Evolutionary conservation across 2,797 vertebrate species (phyloP), one percentile per base, ranked within the genome.

Genomic region (Lacerta agilis): DNA sequence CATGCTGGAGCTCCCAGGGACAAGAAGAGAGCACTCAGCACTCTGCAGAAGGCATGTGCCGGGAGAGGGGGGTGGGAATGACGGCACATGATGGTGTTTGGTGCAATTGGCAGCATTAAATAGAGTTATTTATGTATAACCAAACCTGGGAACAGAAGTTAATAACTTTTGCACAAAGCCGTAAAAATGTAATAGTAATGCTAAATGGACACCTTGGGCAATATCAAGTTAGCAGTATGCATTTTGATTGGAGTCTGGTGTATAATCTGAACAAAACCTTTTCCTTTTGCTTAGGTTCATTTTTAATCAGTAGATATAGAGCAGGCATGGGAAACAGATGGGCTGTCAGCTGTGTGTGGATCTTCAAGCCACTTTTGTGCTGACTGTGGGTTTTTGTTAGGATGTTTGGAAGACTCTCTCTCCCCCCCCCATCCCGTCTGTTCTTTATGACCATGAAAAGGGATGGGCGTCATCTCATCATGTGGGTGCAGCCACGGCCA

Each of bases 71-170:
- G 72, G 72, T n/a, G 33, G 5, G 49, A 13, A 49, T 49, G 49
- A 49, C 11, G 49, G 23, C 64, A 25, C 10, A 61, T 3, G 85
- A 86, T 91, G 64, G 90, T 92, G 82, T 81, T 88, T 92, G 85
- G 76, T 87, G 91, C 88, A 92, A 61, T 90, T 93, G 91, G 90
- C 90, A 93, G 91, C 83, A 86, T 88, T 93, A 83, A 91, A 87
- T 88, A 78, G 93, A 86, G 83, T 89, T 86, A 90, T 93, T 92
- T 85, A 79, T 81, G 84, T 82, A 69, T 85, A 90, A 90, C 91
- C 93, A 93, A 93, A 92, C 89, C 92, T 91, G 85, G 72, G 41
- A 87, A 92, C 88, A 92, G 92, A 94, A 92, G 91, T 29, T 89
- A 93, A 85, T 88, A 86, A 88, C 87, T 94, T 93, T 91, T 92